Evolutionary conservation across 2,888 invertebrate species (phyloP).

Genomic region (Stramonita haemastoma): DNA sequence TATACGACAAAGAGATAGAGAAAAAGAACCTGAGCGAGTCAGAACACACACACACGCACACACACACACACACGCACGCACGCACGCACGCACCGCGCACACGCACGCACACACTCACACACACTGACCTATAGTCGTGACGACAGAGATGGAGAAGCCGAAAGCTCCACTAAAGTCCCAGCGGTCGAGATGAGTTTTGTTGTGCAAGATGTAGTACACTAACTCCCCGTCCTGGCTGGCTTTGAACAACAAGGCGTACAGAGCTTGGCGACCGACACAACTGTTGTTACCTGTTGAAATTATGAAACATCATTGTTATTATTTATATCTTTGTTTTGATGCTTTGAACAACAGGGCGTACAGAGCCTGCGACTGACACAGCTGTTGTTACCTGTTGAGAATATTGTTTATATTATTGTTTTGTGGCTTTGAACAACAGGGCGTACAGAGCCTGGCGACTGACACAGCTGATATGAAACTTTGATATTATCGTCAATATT

Average conservation of each 20-base stretch:
- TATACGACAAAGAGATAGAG: no score
- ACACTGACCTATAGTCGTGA: slow-evolving; percentile 70
- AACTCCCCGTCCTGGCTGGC: slow-evolving; percentile 61
- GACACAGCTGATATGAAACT: no score
- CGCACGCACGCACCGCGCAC: background rate
- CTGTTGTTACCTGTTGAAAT: background rate
- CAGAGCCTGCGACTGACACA: no score
- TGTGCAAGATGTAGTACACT: slow-evolving; percentile 58
- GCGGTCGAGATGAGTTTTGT: slow-evolving; percentile 57
- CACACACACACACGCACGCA: slow-evolving; percentile 1
- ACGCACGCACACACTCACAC: no score
- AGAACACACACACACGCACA: background rate
- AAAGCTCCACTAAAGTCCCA: slow-evolving; percentile 72
- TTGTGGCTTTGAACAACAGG: no score
- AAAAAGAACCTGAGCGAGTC: no score
- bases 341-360: no score
- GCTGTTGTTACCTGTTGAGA: no score
- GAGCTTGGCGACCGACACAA: slow-evolving; percentile 52
- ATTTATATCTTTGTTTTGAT: no score
- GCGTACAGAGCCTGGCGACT: background rate
- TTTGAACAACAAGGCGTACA: slow-evolving; percentile 56
- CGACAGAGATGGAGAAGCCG: slow-evolving; percentile 70
- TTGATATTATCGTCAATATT: no score
- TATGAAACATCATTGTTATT: background rate
- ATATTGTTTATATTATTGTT: no score